Percentiles rank a stretch among this genome's conserved stretches.
Conservation (phyloP, 2,888 invertebrate species). For the Hydropsyche betteni region DNA sequence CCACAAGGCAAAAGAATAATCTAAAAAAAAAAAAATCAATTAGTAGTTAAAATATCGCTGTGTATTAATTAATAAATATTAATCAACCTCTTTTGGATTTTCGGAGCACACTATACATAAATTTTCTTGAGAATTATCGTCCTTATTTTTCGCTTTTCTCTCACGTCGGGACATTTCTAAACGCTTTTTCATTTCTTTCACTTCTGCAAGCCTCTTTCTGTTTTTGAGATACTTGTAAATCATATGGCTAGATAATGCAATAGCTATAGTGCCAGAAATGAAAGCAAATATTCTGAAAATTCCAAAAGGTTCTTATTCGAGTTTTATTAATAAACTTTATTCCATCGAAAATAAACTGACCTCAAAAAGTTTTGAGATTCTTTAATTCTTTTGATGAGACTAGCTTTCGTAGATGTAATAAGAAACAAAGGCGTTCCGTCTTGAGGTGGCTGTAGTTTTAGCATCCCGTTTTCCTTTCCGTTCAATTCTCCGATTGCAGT, state of each 20-base stretch:
- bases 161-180: constrained; percentile 73
- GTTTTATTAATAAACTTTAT: neutral
- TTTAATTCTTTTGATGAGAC: constrained; percentile 77
- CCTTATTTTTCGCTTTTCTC: constrained; percentile 71
- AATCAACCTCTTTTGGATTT: constrained; percentile 80
- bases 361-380: constrained; percentile 75
- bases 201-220: constrained; percentile 64
- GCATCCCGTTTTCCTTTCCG: constrained; percentile 68
- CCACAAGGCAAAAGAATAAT: constrained; percentile 89
- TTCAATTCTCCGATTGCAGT: constrained; percentile 83
- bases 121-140: constrained; percentile 67
- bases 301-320: constrained; percentile 1
- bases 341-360: constrained; percentile 58
- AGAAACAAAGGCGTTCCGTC: constrained; percentile 78
- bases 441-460: constrained; percentile 78
- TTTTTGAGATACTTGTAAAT: constrained; percentile 64
- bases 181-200: constrained; percentile 69
- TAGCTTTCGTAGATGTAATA: constrained; percentile 80
- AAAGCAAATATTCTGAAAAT: constrained; percentile 65
- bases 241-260: constrained; percentile 64
- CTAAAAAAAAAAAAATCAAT: constrained; percentile 59
- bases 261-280: constrained; percentile 67
- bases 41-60: constrained; percentile 37
- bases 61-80: neutral
- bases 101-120: constrained; percentile 86